Percentiles rank a stretch among this genome's conserved stretches.
These are phyloP conservation scores for Pseudomugil gertrudae DNA, from an alignment of 2,797 vertebrate species.

Conservation along the genomic window DNA sequence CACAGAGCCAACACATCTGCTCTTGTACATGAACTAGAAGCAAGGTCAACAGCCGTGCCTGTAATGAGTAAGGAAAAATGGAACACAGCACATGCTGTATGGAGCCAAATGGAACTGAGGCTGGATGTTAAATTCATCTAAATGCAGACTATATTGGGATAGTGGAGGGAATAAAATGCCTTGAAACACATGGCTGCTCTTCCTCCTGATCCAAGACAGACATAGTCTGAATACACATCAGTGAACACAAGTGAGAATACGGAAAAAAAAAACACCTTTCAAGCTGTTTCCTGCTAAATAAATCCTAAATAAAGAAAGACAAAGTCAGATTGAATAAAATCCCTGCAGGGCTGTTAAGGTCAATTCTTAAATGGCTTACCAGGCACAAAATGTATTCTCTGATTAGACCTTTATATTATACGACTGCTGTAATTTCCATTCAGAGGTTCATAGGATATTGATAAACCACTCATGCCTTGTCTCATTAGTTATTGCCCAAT, in stretches of 20 bases:
- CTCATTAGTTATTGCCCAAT: constrained; percentile 83
- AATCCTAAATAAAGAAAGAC: constrained; percentile 21
- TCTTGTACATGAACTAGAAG: constrained; percentile 68
- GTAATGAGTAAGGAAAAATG: constrained; percentile 72
- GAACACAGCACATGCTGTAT: constrained; percentile 59
- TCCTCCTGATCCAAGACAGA: constrained; percentile 36
- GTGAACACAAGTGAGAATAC: background rate
- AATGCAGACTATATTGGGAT: constrained; percentile 59
- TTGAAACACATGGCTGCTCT: constrained; percentile 46
- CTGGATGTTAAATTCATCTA: constrained; percentile 63
- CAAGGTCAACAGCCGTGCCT: constrained; percentile 75
- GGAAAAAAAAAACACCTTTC: constrained; percentile 17
- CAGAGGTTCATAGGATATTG: constrained; percentile 80
- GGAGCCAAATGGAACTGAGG: constrained; percentile 50
- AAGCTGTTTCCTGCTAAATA: constrained; percentile 23
- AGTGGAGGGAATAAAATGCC: constrained; percentile 51
- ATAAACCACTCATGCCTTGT: constrained; percentile 79
- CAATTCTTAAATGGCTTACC: constrained; percentile 72
- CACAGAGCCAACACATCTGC: constrained; percentile 71
- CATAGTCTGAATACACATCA: constrained; percentile 6
- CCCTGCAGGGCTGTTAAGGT: constrained; percentile 68
- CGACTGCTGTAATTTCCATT: constrained; percentile 75
- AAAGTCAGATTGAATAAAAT: constrained; percentile 61
- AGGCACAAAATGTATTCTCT: constrained; percentile 77
- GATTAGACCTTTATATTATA: constrained; percentile 79